Percentiles rank a stretch among this genome's conserved stretches.
Conservation (phyloP, 2,888 invertebrate genomes). For the Heliconius hortense region DNA sequence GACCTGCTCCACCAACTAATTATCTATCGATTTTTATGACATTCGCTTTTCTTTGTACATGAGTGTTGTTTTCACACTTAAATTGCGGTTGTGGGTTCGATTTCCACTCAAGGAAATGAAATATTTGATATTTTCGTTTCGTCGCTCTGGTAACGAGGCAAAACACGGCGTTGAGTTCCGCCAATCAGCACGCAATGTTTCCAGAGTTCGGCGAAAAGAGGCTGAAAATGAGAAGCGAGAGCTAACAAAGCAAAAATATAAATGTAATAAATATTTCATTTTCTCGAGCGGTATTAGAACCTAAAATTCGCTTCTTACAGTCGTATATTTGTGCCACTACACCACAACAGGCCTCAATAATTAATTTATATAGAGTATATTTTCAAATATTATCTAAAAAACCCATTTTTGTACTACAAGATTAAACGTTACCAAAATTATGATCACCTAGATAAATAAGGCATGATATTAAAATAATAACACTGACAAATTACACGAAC, state of each 20-base stretch:
- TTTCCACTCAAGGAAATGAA: no score
- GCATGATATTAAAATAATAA: conserved; percentile 32
- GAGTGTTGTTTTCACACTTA: conserved; percentile 21
- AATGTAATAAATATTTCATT: background rate
- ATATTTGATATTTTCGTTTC: no score
- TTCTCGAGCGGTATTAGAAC: background rate
- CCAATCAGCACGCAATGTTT: no score
- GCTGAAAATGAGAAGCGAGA: background rate
- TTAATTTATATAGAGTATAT: background rate
- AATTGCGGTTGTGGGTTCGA: background rate
- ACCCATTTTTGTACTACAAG: background rate
- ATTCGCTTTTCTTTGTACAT: conserved; percentile 28
- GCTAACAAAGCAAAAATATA: background rate
- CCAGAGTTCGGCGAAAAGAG: no score
- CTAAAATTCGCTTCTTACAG: background rate
- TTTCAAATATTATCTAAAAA: background rate
- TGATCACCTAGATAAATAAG: conserved; percentile 13
- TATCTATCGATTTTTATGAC: conserved; percentile 48
- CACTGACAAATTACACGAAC: conserved; percentile 41
- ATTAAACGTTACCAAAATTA: conserved; percentile 1
- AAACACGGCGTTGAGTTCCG: no score
- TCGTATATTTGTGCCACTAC: no score
- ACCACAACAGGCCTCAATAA: background rate
- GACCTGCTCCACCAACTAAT: conserved; percentile 51
- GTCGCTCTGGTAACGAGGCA: no score